These are phyloP conservation scores for Pygocentrus nattereri DNA, from an alignment of 2,797 vertebrate species.

Conservation along the genomic window DNA sequence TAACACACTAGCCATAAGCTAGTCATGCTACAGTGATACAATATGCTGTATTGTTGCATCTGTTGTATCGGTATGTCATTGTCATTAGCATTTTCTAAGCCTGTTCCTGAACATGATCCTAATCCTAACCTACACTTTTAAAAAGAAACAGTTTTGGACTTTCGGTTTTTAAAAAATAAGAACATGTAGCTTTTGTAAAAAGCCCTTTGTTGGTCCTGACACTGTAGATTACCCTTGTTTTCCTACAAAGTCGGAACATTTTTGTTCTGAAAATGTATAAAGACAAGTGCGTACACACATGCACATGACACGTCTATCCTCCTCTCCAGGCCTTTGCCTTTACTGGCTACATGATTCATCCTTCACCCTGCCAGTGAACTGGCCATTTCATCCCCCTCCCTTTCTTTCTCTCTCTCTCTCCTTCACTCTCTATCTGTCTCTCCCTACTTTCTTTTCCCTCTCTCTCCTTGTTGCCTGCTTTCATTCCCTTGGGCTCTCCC, in stretches of 20 bases:
- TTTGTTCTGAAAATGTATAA: not conserved
- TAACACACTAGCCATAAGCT: no score
- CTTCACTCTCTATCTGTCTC: conserved; percentile 30
- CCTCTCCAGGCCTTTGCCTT: conserved; percentile 60
- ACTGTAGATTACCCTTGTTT: not conserved
- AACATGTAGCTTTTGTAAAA: not conserved
- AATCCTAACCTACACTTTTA: no score
- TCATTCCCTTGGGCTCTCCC: conserved; percentile 30
- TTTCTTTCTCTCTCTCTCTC: conserved; percentile 30
- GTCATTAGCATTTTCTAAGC: no score
- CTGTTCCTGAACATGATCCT: no score
- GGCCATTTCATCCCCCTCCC: conserved; percentile 25
- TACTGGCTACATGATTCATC: conserved; percentile 51
- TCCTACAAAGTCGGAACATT: not conserved
- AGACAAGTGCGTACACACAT: conserved; percentile 22
- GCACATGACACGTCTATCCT: conserved; percentile 64
- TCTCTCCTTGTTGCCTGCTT: conserved; percentile 24
- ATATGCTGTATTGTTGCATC: no score
- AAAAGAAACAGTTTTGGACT: no score
- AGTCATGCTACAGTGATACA: no score
- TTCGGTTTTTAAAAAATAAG: no score
- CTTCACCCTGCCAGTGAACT: conserved; percentile 48
- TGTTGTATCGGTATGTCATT: no score
- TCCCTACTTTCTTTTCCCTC: conserved; percentile 31
- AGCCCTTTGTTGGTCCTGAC: not conserved